These are phyloP conservation scores for Trematomus loennbergii DNA, from an alignment of 2,113 vertebrate species.

Conservation along the genomic window DNA sequence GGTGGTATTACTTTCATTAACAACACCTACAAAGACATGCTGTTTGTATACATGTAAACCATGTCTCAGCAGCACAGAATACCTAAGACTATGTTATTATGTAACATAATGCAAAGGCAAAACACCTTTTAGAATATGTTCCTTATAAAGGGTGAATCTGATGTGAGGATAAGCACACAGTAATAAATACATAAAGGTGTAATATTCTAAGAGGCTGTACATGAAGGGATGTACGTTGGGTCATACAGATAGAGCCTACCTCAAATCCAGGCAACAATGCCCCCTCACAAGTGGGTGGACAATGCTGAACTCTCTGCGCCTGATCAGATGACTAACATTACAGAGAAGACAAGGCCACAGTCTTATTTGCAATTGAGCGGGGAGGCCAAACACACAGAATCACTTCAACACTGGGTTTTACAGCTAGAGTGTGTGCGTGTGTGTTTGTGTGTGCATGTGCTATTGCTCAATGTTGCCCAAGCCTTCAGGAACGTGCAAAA, in stretches of 20 bases:
- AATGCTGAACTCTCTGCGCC: constrained; percentile 81
- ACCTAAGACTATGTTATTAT: constrained; percentile 1
- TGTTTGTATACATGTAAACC: not conserved
- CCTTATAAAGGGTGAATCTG: not conserved
- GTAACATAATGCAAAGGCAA: not conserved
- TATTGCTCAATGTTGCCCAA: constrained; percentile 69
- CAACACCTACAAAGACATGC: not conserved
- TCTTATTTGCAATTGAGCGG: constrained; percentile 76
- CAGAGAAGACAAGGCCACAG: constrained; percentile 80
- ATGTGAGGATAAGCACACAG: not conserved
- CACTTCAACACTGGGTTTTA: constrained; percentile 67
- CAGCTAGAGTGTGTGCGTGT: constrained; percentile 51
- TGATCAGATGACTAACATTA: constrained; percentile 84
- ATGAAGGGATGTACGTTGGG: constrained; percentile 55
- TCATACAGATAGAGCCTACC: constrained; percentile 68
- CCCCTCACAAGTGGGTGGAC: constrained; percentile 79
- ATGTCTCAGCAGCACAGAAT: constrained; percentile 5
- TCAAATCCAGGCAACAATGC: constrained; percentile 77
- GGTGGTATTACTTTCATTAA: constrained; percentile 18
- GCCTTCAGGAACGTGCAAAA: constrained; percentile 40
- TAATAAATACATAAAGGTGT: constrained; percentile 2
- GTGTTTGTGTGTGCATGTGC: constrained; percentile 17
- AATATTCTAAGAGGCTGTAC: constrained; percentile 40
- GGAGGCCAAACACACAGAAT: constrained; percentile 70
- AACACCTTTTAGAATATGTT: not conserved